Conservation (phyloP, 2,888 invertebrate species). For the Reticulitermes lucifugus region DNA sequence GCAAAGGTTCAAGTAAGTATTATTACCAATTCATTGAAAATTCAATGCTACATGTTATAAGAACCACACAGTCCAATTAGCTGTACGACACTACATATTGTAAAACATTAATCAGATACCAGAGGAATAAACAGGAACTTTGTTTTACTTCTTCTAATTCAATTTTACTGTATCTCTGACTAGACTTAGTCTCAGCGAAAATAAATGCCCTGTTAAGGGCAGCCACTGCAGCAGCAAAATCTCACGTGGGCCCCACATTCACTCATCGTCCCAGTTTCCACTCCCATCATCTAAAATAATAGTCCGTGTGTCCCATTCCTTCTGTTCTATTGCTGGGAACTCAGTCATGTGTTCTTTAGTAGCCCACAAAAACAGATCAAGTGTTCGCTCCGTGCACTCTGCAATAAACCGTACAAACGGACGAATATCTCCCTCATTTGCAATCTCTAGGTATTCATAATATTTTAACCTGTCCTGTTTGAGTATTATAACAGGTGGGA, state of each 20-base stretch:
- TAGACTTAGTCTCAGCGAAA: too few species aligned
- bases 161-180: too few species aligned
- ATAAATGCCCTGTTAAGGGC: too few species aligned
- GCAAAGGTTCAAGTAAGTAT: too few species aligned
- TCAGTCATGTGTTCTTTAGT: constrained; percentile 72
- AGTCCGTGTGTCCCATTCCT: constrained; percentile 44
- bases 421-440: constrained; percentile 93
- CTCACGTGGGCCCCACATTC: background rate
- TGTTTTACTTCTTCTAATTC: too few species aligned
- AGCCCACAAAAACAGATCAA: constrained; percentile 89
- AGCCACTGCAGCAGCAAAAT: too few species aligned
- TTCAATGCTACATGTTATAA: too few species aligned
- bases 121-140: too few species aligned
- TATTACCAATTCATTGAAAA: too few species aligned
- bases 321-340: constrained; percentile 55
- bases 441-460: constrained; percentile 89
- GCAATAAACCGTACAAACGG: constrained; percentile 98
- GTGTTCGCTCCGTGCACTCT: constrained; percentile 88
- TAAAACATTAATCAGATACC: too few species aligned
- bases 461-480: constrained; percentile 84
- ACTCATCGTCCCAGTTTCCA: constrained; percentile 24
- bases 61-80: too few species aligned
- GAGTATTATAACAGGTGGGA: constrained; percentile 94
- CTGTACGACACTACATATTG: too few species aligned
- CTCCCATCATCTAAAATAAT: constrained; percentile 45